Conservation (phyloP, 2,113 vertebrate genomes). For the Donacobius atricapilla region DNA sequence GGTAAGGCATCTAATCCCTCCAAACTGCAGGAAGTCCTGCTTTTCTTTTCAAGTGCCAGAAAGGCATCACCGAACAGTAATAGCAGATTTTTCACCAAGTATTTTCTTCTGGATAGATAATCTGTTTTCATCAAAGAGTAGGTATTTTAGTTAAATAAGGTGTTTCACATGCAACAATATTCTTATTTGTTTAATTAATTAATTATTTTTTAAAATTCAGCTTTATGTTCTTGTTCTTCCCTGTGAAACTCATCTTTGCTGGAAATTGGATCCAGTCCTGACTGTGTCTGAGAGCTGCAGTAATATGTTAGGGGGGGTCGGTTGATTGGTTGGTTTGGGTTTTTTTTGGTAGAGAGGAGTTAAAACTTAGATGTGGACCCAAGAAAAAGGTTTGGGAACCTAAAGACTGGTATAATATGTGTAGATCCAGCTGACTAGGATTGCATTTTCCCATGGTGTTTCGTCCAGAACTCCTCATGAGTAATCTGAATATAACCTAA, state of each 20-base stretch:
- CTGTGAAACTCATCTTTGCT: neutral
- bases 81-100: accelerated
- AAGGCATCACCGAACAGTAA: neutral
- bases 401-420: neutral
- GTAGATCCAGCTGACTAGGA: neutral
- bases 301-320: accelerated
- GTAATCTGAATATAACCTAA: neutral
- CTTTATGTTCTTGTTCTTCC: neutral
- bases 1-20: neutral
- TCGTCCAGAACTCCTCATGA: neutral
- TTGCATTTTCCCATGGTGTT: neutral
- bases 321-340: neutral
- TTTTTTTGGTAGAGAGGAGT: neutral
- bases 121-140: neutral
- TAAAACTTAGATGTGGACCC: neutral
- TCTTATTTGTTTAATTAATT: neutral
- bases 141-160: neutral
- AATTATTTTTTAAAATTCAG: neutral
- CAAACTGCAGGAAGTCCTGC: neutral
- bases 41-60: neutral
- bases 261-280: neutral
- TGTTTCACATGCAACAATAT: neutral
- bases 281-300: neutral
- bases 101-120: neutral
- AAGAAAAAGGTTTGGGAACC: neutral